Base-by-base conservation (phyloP, 2,888 invertebrate species). In the Harpalus rubripes region DNA sequence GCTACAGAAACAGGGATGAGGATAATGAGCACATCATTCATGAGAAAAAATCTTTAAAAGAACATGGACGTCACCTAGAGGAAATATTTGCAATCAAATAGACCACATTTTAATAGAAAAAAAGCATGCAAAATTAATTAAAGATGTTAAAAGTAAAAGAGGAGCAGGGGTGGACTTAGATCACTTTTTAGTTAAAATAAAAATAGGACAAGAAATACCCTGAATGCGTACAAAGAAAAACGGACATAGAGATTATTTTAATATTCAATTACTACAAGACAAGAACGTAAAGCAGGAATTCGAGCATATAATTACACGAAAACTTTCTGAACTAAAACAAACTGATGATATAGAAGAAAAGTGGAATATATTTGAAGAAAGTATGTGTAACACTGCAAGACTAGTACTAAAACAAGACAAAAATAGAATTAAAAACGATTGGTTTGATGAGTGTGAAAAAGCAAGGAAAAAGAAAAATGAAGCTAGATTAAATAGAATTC, bases 71-170 rank as follows among this genome's bases (percentile, higher is more conserved):
- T 41, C 74, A 10, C 74, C 16, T 12, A 18, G 39, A 8, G 74
- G 74, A 32, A 41, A 32, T 4, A 6, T 1, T 3, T 74, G 41
- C 15, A 74, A 15, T 18, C 74, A 74, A 18, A 7, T 74, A 39
- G 74, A 74, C 15, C 74, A 44, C 39, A 41, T 74, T 7, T 12
- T 74, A n/a, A 74, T 44, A 44, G 74, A 74, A 41, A 41, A n/a
- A 15, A 74, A 41, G 15, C 18, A 74, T 15, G 15, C 12, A 16
- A 44, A 16, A 39, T 8, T 74, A 74, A 74, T 74, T 18, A 74
- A 39, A 74, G 74, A 74, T 16, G 44, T n/a, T n/a, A n/a, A n/a
- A n/a, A n/a, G n/a, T 15, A 74, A 16, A 74, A 74, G 74, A 74
- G 74, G 44, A 39, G 74, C 74, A 18, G 44, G 1, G 12, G 74